Percentiles rank a stretch among this genome's conserved stretches.
Conservation (phyloP, 2,797 vertebrate genomes). For the Microctenopoma stevenorrisi region DNA sequence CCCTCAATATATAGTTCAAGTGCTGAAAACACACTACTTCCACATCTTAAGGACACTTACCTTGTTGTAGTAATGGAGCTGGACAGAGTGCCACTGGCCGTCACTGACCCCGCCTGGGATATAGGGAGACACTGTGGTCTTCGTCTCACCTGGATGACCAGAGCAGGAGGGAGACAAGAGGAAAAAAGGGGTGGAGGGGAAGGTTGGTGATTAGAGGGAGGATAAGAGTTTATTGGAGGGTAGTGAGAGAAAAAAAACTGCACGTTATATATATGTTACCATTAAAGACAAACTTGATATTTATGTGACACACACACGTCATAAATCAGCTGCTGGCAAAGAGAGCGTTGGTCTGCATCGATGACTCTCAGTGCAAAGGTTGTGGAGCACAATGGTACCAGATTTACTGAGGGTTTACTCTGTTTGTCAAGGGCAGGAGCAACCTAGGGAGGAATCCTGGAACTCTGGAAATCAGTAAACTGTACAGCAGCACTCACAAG, state of each 20-base stretch:
- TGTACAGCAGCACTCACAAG: conserved; percentile 33
- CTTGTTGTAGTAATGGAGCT: conserved; percentile 98
- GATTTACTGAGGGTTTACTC: conserved; percentile 72
- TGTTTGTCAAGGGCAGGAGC: conserved; percentile 82
- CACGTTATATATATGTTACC: conserved; percentile 13
- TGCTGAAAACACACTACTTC: neutral
- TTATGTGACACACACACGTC: conserved; percentile 22
- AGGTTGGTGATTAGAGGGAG: neutral
- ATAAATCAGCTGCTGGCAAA: conserved; percentile 58
- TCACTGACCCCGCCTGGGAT: conserved; percentile 93
- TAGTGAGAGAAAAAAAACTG: neutral
- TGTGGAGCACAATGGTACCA: conserved; percentile 50
- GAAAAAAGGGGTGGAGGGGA: neutral
- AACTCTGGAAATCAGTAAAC: conserved; percentile 63
- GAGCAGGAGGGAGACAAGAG: neutral
- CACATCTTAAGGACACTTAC: conserved; percentile 79
- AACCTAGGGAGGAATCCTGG: conserved; percentile 49
- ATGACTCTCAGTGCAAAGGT: conserved; percentile 52
- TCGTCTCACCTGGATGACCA: conserved; percentile 88
- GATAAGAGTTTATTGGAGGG: neutral
- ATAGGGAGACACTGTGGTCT: conserved; percentile 90
- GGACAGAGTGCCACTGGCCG: conserved; percentile 95
- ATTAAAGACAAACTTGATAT: conserved; percentile 8
- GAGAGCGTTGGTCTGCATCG: conserved; percentile 32
- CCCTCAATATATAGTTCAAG: neutral